A percentile compares a stretch with the other conserved stretches of the same genome.
Evolutionary conservation across 2,113 vertebrate species (phyloP).

Genomic region (Neopipo cinnamomea): DNA sequence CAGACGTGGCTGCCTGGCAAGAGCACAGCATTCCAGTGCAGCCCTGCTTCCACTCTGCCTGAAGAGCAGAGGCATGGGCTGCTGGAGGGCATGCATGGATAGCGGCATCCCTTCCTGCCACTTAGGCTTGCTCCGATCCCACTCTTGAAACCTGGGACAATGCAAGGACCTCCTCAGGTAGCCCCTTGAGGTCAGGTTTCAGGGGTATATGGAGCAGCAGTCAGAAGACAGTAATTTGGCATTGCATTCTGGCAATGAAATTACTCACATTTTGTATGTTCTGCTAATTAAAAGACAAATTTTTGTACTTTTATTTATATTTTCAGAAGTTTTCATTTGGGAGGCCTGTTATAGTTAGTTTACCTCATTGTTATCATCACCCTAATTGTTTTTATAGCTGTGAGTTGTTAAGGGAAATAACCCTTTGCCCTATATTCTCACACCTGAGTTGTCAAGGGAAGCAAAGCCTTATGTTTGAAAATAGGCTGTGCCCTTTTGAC

Average conservation of each 20-base stretch:
- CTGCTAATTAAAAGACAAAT: background rate
- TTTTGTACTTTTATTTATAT: background rate
- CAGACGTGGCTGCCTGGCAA: fast-evolving
- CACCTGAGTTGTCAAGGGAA: background rate
- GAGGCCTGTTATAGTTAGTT: background rate
- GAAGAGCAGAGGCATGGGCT: background rate
- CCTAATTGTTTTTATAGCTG: background rate
- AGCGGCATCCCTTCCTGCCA: background rate
- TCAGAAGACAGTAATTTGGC: background rate
- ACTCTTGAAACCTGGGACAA: background rate
- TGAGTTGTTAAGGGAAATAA: background rate
- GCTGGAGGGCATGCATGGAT: fast-evolving
- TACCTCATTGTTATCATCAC: background rate
- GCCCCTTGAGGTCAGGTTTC: background rate
- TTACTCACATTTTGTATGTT: background rate
- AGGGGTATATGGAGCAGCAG: background rate
- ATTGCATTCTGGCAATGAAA: background rate
- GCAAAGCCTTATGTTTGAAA: background rate
- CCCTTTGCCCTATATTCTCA: background rate
- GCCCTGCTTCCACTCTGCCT: background rate
- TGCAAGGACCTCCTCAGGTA: background rate
- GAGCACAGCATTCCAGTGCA: background rate
- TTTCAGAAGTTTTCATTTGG: background rate
- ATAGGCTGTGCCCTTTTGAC: background rate
- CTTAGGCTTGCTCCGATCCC: background rate